Percentiles rank a stretch among this genome's conserved stretches.
These are phyloP conservation scores for Pempheris klunzingeri DNA, from an alignment of 2,797 vertebrate genomes.

Conservation along the genomic window DNA sequence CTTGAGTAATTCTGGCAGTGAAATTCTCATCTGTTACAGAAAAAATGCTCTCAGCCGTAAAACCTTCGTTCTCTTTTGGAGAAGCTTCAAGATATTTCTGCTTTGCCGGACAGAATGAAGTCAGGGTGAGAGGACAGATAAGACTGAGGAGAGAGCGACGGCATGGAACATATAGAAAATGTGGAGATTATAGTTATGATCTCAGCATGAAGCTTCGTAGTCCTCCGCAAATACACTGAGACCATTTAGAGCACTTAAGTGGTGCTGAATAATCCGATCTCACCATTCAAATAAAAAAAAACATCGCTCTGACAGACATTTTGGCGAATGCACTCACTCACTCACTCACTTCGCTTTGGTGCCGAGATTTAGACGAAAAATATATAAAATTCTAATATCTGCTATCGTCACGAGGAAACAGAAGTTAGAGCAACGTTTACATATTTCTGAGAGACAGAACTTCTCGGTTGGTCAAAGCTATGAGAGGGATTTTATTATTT, in stretches of 20 bases:
- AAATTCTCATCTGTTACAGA: slow-evolving; percentile 15
- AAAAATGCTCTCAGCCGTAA: slow-evolving; percentile 54
- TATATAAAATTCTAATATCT: neutral
- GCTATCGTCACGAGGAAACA: neutral
- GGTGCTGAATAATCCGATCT: neutral
- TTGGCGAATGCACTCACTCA: neutral
- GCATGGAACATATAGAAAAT: slow-evolving; percentile 27
- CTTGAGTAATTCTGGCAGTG: slow-evolving; percentile 38
- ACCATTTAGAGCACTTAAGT: neutral
- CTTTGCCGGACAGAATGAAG: slow-evolving; percentile 20
- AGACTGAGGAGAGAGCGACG: slow-evolving; percentile 8
- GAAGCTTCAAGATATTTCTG: slow-evolving; percentile 24
- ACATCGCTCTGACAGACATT: neutral
- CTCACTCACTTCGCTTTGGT: neutral
- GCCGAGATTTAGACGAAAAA: neutral
- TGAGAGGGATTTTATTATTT: neutral
- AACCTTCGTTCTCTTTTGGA: slow-evolving; percentile 44
- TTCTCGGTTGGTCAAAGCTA: neutral
- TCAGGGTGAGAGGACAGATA: slow-evolving; percentile 38
- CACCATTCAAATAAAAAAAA: neutral
- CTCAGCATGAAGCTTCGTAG: neutral
- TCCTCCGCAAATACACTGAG: neutral
- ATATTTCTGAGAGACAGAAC: neutral
- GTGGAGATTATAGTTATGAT: slow-evolving; percentile 41
- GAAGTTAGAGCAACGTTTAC: neutral